Conservation (phyloP, 2,888 invertebrate genomes). For the Agrilus mali region DNA sequence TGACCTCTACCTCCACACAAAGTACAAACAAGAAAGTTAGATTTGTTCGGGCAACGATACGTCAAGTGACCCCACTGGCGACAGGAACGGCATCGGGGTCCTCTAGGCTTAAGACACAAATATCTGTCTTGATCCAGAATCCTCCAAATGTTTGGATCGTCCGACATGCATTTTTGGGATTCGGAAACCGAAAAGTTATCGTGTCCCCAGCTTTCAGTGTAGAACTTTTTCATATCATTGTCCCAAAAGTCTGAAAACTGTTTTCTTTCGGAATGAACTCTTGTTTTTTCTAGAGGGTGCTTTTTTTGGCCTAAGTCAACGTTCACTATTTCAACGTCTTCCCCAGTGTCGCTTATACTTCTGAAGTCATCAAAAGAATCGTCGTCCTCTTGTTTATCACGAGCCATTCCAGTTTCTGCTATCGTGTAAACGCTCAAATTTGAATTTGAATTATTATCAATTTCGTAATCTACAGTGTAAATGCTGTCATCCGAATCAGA, state of each 20-base stretch:
- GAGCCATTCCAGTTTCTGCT: no score
- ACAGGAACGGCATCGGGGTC: background rate
- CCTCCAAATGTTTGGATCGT: background rate
- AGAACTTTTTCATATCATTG: background rate
- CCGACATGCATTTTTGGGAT: background rate
- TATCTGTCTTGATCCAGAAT: background rate
- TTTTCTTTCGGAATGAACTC: background rate
- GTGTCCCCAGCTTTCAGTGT: background rate
- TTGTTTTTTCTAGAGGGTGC: no score
- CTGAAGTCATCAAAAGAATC: no score
- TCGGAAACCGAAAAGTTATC: background rate
- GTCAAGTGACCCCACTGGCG: background rate
- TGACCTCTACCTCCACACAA: slow-evolving; percentile 51
- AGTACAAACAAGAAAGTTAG: background rate
- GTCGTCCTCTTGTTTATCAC: no score
- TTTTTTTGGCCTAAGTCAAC: no score
- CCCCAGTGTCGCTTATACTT: no score
- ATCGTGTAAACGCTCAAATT: no score
- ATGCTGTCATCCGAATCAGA: no score
- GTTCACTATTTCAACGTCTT: no score
- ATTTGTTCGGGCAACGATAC: background rate
- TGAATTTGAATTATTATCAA: no score
- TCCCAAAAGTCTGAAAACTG: background rate
- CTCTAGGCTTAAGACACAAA: background rate
- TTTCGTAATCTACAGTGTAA: no score